Evolutionary conservation across 2,113 vertebrate genomes (phyloP).

Genomic region (Dermatemys mawii): DNA sequence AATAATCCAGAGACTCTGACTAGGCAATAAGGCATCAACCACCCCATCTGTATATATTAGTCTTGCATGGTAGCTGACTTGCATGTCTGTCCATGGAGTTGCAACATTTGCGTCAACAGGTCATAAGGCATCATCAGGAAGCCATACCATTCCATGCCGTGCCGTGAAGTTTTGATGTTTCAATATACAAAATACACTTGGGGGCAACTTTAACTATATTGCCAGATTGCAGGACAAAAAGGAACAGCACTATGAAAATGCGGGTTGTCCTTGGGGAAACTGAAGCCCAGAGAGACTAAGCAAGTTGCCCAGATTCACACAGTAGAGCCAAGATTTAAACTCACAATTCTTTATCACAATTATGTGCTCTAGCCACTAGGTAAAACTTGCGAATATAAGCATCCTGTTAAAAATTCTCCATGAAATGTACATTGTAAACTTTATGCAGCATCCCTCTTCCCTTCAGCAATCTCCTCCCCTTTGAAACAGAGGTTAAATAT

Average conservation of each 20-base stretch:
- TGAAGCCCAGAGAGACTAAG: neutral
- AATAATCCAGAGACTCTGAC: neutral
- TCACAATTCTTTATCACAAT: neutral
- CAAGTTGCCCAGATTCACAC: neutral
- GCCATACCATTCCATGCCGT: neutral
- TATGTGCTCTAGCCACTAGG: neutral
- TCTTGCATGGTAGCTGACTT: neutral
- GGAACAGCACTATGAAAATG: neutral
- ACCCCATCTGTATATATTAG: neutral
- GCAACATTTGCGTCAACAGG: neutral
- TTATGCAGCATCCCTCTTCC: neutral
- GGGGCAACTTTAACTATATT: neutral
- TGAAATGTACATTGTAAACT: neutral
- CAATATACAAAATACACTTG: neutral
- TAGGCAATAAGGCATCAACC: neutral
- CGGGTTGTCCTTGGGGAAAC: neutral
- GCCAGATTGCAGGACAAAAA: neutral
- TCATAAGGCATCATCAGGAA: fast-evolving
- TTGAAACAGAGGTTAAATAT: neutral
- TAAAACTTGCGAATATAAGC: neutral
- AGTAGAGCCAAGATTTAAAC: neutral
- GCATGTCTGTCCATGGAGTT: neutral
- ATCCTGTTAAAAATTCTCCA: neutral
- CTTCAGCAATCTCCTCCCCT: neutral
- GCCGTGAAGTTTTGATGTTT: neutral